A percentile compares a stretch with the other conserved stretches of the same genome.
These are phyloP conservation scores for Phrynocephalus vlangalii DNA, from an alignment of 2,797 vertebrate species.

Conservation along the genomic window DNA sequence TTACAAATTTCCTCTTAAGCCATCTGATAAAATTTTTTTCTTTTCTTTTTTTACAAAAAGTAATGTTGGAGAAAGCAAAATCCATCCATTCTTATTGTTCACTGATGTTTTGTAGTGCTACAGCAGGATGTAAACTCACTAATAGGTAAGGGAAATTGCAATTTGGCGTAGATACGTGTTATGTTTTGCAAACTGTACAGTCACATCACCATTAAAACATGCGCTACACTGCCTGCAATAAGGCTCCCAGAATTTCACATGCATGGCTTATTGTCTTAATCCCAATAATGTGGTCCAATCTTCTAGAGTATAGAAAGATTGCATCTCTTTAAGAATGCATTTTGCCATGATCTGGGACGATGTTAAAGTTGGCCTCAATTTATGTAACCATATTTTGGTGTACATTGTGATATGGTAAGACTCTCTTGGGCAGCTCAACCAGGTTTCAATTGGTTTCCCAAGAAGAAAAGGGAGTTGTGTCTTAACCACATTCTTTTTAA, in stretches of 20 bases:
- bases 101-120: background rate
- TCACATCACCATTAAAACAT: background rate
- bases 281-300: background rate
- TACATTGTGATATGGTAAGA: background rate
- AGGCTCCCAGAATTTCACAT: background rate
- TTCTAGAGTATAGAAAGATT: background rate
- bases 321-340: background rate
- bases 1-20: background rate
- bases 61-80: background rate
- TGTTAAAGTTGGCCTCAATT: background rate
- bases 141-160: background rate
- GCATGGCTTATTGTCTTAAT: background rate
- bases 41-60: no score
- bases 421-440: background rate
- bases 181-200: background rate
- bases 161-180: background rate
- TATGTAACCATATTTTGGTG: background rate
- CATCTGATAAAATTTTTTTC: no score
- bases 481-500: background rate
- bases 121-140: conserved; percentile 4
- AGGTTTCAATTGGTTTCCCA: background rate
- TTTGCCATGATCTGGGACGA: no score
- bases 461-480: background rate
- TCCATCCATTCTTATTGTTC: background rate
- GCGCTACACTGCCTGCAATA: background rate